Evolutionary conservation across 2,888 invertebrate genomes (phyloP).

Genomic region (Caprella mutica): DNA sequence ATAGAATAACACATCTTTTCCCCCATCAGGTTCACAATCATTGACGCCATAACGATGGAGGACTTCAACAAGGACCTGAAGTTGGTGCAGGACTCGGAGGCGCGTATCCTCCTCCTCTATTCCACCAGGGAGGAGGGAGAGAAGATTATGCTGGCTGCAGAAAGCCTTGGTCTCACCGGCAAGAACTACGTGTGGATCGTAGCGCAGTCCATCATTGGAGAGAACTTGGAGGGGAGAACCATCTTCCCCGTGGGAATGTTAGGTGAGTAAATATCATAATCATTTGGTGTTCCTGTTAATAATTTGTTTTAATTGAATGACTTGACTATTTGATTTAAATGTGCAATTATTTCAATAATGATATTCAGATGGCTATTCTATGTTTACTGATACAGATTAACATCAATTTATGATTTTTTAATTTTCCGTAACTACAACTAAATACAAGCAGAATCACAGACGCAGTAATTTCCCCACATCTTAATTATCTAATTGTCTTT

Average conservation of each 20-base stretch:
- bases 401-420: no score
- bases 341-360: no score
- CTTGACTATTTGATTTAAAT: no score
- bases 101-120: slow-evolving; percentile 82
- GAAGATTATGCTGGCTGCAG: slow-evolving; percentile 63
- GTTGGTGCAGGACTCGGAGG: slow-evolving; percentile 76
- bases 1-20: no score
- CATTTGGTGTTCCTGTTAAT: no score
- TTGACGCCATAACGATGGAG: slow-evolving; percentile 25
- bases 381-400: no score
- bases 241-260: slow-evolving; percentile 86
- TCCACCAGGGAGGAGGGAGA: slow-evolving; percentile 77
- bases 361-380: no score
- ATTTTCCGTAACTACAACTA: no score
- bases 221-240: slow-evolving; percentile 47
- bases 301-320: no score
- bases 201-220: slow-evolving; percentile 75
- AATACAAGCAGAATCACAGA: no score
- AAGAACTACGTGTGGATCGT: slow-evolving; percentile 96
- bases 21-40: slow-evolving; percentile 23
- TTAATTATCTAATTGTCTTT: no score
- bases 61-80: slow-evolving; percentile 50
- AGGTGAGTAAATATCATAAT: slow-evolving; percentile 49
- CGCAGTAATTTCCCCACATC: no score
- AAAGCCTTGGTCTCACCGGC: slow-evolving; percentile 61